A percentile compares a stretch with the other conserved stretches of the same genome.
Evolutionary conservation across 2,113 vertebrate species (phyloP).

Genomic region (Trogon surrucura): DNA sequence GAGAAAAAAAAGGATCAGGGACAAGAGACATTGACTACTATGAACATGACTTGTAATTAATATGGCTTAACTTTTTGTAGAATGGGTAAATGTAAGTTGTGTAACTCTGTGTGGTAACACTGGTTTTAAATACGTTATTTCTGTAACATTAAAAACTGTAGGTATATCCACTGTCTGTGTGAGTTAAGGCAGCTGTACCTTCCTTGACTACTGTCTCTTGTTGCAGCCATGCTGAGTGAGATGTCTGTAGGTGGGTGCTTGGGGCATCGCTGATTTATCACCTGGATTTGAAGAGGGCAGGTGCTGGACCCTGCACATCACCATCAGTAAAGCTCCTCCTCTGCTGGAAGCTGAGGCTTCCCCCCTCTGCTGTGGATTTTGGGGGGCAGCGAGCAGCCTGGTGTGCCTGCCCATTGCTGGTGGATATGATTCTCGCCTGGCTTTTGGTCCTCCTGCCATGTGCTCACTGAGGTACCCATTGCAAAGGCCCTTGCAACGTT

Average conservation of each 20-base stretch:
- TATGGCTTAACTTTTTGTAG: background rate
- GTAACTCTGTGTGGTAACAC: background rate
- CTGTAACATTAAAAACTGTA: background rate
- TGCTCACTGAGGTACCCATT: accelerated
- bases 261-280: background rate
- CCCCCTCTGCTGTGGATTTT: background rate
- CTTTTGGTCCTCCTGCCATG: accelerated
- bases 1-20: background rate
- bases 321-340: background rate
- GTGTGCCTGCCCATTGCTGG: background rate
- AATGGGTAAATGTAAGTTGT: background rate
- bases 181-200: background rate
- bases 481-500: background rate
- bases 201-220: background rate
- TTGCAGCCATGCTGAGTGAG: background rate
- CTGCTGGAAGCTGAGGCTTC: background rate
- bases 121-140: background rate
- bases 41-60: background rate
- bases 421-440: background rate
- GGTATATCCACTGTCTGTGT: too few species aligned
- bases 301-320: background rate
- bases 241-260: background rate
- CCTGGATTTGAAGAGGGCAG: background rate
- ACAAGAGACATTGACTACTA: background rate
- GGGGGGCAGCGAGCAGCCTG: background rate